These are phyloP conservation scores for Chlorops oryzae DNA, from an alignment of 1,140 invertebrate species.

Conservation along the genomic window DNA sequence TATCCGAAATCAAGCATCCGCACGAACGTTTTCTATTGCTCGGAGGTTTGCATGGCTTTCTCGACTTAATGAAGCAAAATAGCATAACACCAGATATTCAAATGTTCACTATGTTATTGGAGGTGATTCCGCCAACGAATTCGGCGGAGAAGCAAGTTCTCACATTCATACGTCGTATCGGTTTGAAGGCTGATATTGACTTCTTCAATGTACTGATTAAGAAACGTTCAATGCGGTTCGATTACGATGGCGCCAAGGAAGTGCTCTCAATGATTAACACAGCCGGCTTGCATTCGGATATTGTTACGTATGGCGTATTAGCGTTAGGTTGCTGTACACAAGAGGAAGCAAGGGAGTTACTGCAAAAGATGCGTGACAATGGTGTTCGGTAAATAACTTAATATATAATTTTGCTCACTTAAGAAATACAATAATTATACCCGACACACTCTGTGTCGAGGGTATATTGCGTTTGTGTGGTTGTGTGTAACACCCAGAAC, in stretches of 20 bases:
- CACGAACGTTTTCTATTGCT: conserved; percentile 70
- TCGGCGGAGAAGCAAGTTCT: conserved; percentile 63
- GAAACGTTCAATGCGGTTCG: conserved; percentile 60
- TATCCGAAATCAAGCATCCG: conserved; percentile 53
- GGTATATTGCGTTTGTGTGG: no score
- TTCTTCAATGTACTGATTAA: conserved; percentile 86
- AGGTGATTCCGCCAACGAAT: conserved; percentile 60
- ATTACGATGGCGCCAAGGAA: conserved; percentile 60
- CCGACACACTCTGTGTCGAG: no score
- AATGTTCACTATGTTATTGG: conserved; percentile 70
- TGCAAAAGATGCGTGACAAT: conserved; percentile 62
- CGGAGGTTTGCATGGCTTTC: conserved; percentile 69
- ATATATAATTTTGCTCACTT: no score
- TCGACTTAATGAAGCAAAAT: conserved; percentile 64
- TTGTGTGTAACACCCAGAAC: no score
- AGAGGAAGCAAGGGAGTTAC: conserved; percentile 55
- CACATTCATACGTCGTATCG: conserved; percentile 52
- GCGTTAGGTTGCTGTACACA: conserved; percentile 65
- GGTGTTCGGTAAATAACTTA: conserved; percentile 60
- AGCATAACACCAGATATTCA: conserved; percentile 67
- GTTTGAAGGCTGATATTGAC: conserved; percentile 64
- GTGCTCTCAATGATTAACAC: conserved; percentile 60
- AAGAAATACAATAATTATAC: no score
- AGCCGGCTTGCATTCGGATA: conserved; percentile 58
- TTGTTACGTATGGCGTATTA: conserved; percentile 80